Evolutionary conservation across 2,888 invertebrate genomes (phyloP).

Genomic region (Trachelus iudaicus): DNA sequence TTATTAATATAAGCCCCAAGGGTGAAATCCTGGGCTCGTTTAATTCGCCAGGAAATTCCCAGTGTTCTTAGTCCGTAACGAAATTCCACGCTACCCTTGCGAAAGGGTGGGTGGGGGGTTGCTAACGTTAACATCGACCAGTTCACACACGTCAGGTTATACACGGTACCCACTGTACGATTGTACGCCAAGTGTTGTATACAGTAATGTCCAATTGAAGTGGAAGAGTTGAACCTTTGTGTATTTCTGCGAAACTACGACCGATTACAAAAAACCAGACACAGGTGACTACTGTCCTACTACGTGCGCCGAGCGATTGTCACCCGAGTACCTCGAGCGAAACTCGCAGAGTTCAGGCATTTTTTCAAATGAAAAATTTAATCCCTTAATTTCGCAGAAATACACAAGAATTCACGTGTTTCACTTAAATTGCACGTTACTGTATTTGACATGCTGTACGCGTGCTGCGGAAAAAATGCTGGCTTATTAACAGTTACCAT

Average conservation of each 20-base stretch:
- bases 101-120: not conserved
- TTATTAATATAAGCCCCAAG: not conserved
- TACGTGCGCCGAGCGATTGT: too few relatives aligned
- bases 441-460: not conserved
- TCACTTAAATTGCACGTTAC: too few relatives aligned
- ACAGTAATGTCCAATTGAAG: too few relatives aligned
- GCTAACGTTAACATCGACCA: not conserved
- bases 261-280: too few relatives aligned
- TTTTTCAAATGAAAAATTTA: too few relatives aligned
- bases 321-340: too few relatives aligned
- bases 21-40: not conserved
- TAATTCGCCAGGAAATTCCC: not conserved
- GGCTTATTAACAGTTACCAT: conserved; percentile 18
- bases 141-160: not conserved
- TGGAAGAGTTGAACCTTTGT: too few relatives aligned
- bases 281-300: too few relatives aligned
- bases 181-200: not conserved
- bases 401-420: too few relatives aligned
- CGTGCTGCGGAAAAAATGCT: not conserved
- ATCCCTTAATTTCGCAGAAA: too few relatives aligned
- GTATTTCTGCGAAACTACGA: too few relatives aligned
- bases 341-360: too few relatives aligned
- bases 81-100: not conserved
- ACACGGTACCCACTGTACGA: not conserved
- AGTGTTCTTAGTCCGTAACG: not conserved